Evolutionary conservation across 2,888 invertebrate genomes (phyloP).

Genomic region (Tetrapedia diversipes): DNA sequence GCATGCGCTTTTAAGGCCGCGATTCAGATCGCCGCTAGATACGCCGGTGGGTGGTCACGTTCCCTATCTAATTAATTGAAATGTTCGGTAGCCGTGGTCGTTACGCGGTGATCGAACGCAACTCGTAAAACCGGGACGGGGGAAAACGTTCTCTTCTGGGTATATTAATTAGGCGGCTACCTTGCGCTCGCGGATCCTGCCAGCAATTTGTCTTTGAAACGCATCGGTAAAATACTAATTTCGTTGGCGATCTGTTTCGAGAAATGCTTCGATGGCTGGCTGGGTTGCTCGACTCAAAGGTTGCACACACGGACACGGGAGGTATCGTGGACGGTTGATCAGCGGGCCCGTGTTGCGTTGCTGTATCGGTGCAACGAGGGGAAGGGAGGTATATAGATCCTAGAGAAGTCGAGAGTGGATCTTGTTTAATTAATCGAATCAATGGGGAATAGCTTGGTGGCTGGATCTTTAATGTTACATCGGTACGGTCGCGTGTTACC

Average conservation of each 20-base stretch:
- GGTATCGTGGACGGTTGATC: constrained; percentile 39
- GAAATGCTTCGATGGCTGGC: constrained; percentile 11
- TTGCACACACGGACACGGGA: not conserved
- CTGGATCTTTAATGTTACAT: constrained; percentile 43
- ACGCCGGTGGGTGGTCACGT: constrained; percentile 59
- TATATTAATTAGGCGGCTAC: constrained; percentile 54
- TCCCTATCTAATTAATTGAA: constrained; percentile 62
- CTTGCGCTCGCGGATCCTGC: constrained; percentile 6
- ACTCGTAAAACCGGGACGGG: constrained; percentile 29
- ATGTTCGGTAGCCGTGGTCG: constrained; percentile 46
- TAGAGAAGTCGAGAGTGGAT: constrained; percentile 45
- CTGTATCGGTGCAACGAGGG: constrained; percentile 21
- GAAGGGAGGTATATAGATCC: constrained; percentile 14
- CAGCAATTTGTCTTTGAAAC: constrained; percentile 52
- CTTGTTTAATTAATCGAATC: constrained; percentile 59
- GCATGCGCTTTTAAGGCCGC: constrained; percentile 14
- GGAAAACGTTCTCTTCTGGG: constrained; percentile 42
- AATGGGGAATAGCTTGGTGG: constrained; percentile 41
- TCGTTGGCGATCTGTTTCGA: constrained; percentile 31
- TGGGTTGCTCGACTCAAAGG: not conserved
- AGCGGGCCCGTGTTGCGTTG: constrained; percentile 17
- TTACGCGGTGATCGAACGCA: constrained; percentile 51
- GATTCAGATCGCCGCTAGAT: constrained; percentile 55
- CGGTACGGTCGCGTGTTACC: constrained; percentile 43
- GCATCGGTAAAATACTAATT: constrained; percentile 52